Conservation (phyloP, 2,113 vertebrate genomes). For the Ahaetulla prasina region DNA sequence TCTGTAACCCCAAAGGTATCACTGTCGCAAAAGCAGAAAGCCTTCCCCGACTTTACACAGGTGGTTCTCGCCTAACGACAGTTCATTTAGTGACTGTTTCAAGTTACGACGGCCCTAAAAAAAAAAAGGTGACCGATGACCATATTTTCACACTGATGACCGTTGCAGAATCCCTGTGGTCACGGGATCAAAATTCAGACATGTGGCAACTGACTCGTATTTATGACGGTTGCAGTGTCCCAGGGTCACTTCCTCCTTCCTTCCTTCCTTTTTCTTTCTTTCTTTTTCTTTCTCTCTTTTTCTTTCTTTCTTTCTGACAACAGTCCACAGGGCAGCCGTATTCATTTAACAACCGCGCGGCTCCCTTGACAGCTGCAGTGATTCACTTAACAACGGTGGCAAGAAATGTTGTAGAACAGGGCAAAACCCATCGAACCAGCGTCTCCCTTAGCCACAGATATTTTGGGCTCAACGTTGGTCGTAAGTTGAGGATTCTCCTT, state of each 20-base stretch:
- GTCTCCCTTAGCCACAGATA: too few relatives aligned
- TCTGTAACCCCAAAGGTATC: not conserved
- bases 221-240: not conserved
- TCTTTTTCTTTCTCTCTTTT: too few relatives aligned
- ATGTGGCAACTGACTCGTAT: not conserved
- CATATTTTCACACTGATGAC: not conserved
- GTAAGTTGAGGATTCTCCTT: not conserved
- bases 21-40: not conserved
- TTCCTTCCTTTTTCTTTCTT: too few relatives aligned
- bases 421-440: too few relatives aligned
- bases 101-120: not conserved
- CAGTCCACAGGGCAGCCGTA: too few relatives aligned
- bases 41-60: not conserved
- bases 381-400: not conserved
- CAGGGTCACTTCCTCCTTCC: too few relatives aligned
- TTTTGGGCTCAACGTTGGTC: too few relatives aligned
- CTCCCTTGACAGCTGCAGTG: too few relatives aligned
- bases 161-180: not conserved
- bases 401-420: too few relatives aligned
- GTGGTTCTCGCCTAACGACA: not conserved
- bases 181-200: not conserved
- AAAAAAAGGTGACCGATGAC: not conserved
- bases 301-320: too few relatives aligned
- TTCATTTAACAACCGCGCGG: too few relatives aligned
- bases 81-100: not conserved